These are phyloP conservation scores for Meliscaeva auricollis DNA, from an alignment of 2,888 invertebrate species.

Conservation along the genomic window DNA sequence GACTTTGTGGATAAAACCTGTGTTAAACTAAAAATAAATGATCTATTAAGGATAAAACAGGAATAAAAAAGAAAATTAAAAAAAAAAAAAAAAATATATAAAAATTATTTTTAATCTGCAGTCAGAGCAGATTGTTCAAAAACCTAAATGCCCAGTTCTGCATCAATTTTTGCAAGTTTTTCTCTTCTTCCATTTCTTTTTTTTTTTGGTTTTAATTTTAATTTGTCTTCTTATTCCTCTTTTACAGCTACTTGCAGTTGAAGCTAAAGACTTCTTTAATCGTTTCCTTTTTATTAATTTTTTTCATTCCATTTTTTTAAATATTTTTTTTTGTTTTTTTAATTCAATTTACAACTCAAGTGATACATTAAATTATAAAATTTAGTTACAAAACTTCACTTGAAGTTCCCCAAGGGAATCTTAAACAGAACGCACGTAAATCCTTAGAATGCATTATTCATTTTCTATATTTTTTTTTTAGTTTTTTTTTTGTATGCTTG, in stretches of 20 bases:
- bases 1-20: constrained; percentile 9
- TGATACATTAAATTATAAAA: constrained; percentile 56
- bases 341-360: constrained; percentile 53
- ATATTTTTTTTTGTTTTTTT: constrained; percentile 17
- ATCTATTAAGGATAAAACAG: constrained; percentile 15
- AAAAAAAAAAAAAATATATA: too few relatives aligned
- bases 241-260: constrained; percentile 6
- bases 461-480: too few relatives aligned
- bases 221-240: neutral
- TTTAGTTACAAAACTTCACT: constrained; percentile 14
- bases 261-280: constrained; percentile 15
- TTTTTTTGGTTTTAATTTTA: neutral
- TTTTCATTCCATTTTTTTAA: neutral
- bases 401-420: neutral
- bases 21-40: neutral
- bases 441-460: constrained; percentile 57
- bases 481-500: neutral
- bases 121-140: constrained; percentile 19
- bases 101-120: constrained; percentile 22
- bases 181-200: neutral
- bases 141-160: constrained; percentile 18
- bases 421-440: constrained; percentile 28
- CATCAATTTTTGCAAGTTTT: constrained; percentile 6
- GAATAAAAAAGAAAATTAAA: neutral
- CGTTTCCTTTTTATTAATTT: constrained; percentile 31